These are phyloP conservation scores for Telmatherina bonti DNA, from an alignment of 2,797 vertebrate genomes.

Conservation along the genomic window DNA sequence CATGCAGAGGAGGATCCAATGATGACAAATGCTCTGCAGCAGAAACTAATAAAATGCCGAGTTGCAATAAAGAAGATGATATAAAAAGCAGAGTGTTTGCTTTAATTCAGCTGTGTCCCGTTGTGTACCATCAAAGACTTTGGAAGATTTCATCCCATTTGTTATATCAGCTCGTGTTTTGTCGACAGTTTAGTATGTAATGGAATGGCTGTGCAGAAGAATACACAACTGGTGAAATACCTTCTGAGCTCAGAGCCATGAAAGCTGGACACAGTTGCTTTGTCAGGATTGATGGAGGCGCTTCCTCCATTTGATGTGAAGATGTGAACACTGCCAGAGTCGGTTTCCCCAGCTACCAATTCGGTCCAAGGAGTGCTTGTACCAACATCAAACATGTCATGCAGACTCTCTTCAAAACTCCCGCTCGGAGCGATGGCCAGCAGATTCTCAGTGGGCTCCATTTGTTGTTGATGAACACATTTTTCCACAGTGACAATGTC, in stretches of 20 bases:
- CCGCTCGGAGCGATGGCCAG: not conserved
- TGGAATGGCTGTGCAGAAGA: constrained; percentile 1
- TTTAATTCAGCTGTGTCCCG: constrained; percentile 12
- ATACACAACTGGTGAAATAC: constrained; percentile 73
- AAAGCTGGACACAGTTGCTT: constrained; percentile 33
- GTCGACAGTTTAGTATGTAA: not conserved
- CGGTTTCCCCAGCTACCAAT: not conserved
- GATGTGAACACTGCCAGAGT: constrained; percentile 7
- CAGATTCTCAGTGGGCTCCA: constrained; percentile 36
- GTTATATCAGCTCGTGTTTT: constrained; percentile 9
- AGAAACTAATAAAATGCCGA: constrained; percentile 65
- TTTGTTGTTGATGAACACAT: constrained; percentile 43
- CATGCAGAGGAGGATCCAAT: constrained; percentile 61
- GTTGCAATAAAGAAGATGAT: constrained; percentile 49
- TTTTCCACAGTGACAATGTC: not conserved
- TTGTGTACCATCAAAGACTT: constrained; percentile 11
- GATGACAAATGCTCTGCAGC: constrained; percentile 70
- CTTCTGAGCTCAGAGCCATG: constrained; percentile 60
- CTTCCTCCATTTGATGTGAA: constrained; percentile 38
- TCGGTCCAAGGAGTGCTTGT: too few species aligned
- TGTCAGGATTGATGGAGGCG: not conserved
- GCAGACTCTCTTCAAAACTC: constrained; percentile 15
- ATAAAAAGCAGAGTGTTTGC: constrained; percentile 25
- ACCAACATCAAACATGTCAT: not conserved
- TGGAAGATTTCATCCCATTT: constrained; percentile 18